phyloP scores from a whole-genome alignment of 1,140 invertebrate genomes.

The Sitodiplosis mosellana region DNA sequence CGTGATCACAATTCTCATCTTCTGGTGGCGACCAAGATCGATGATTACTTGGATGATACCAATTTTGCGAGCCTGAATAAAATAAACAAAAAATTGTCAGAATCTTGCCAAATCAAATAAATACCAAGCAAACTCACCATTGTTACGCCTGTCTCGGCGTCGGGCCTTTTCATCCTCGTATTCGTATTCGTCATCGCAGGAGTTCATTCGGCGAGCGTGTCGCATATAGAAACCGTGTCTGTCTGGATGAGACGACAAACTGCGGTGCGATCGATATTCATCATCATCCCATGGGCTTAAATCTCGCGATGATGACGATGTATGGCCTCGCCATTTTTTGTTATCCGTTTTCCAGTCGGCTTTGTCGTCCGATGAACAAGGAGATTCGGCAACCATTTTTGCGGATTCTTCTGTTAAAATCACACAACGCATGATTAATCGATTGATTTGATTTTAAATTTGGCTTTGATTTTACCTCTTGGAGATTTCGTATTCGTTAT shows the following conservation, averaged over 20 bases:
- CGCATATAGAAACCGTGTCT: constrained; percentile 22
- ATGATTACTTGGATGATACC: constrained; percentile 19
- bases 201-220: constrained; percentile 20
- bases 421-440: constrained; percentile 4
- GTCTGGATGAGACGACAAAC: constrained; percentile 7
- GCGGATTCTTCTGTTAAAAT: constrained; percentile 19
- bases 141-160: constrained; percentile 19
- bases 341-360: constrained; percentile 26
- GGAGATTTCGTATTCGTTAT: not conserved
- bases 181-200: constrained; percentile 32
- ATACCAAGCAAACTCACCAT: constrained; percentile 7
- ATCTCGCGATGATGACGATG: constrained; percentile 45
- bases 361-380: constrained; percentile 59
- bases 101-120: no score
- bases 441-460: not conserved
- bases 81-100: no score
- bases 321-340: constrained; percentile 29
- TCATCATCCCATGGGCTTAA: constrained; percentile 53
- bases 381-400: constrained; percentile 34
- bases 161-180: constrained; percentile 21
- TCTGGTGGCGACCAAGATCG: constrained; percentile 24
- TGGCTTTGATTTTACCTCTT: not conserved
- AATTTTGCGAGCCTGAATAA: constrained; percentile 13
- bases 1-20: constrained; percentile 11
- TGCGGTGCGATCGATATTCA: constrained; percentile 16